Percentiles rank a stretch among this genome's conserved stretches.
phyloP scores from a whole-genome alignment of 2,888 invertebrate genomes.

The Drosophila mercatorum region DNA sequence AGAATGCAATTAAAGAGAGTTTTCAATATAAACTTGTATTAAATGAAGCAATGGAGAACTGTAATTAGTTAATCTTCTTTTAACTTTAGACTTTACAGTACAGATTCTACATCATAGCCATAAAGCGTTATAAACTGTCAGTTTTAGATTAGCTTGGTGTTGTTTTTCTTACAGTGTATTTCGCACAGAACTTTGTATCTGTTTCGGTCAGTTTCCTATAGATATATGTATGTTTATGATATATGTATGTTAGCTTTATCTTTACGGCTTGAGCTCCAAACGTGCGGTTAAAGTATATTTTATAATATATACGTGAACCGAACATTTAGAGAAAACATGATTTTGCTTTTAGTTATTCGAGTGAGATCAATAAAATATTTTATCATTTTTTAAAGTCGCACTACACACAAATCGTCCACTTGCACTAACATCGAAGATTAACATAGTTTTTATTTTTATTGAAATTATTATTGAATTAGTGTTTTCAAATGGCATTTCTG shows the following conservation, averaged over 20 bases:
- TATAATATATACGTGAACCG: not conserved
- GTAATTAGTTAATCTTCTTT: conserved; percentile 29
- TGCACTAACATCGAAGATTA: conserved; percentile 54
- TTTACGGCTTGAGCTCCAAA: conserved; percentile 38
- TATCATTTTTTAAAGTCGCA: conserved; percentile 38
- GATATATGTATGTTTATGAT: conserved; percentile 26
- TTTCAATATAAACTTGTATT: conserved; percentile 29
- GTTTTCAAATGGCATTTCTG: conserved; percentile 51
- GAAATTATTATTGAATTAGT: conserved; percentile 46
- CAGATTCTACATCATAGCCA: conserved; percentile 49
- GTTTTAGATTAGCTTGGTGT: conserved; percentile 67
- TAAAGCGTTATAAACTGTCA: conserved; percentile 33
- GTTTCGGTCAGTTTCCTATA: conserved; percentile 28
- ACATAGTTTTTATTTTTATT: conserved; percentile 42
- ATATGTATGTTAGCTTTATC: conserved; percentile 40
- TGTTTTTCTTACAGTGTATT: conserved; percentile 65
- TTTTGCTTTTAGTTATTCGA: conserved; percentile 47
- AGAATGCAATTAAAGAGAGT: conserved; percentile 43
- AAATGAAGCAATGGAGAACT: conserved; percentile 45
- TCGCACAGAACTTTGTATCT: conserved; percentile 26
- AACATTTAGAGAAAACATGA: conserved; percentile 20
- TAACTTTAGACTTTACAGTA: conserved; percentile 36
- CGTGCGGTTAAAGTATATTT: not conserved
- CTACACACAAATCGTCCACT: conserved; percentile 43
- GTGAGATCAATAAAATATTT: conserved; percentile 71